Evolutionary conservation across 64 coral and sea anemone species (phyloP), one percentile per base, ranked within the genome.

Genomic region (Pocillopora verrucosa): DNA sequence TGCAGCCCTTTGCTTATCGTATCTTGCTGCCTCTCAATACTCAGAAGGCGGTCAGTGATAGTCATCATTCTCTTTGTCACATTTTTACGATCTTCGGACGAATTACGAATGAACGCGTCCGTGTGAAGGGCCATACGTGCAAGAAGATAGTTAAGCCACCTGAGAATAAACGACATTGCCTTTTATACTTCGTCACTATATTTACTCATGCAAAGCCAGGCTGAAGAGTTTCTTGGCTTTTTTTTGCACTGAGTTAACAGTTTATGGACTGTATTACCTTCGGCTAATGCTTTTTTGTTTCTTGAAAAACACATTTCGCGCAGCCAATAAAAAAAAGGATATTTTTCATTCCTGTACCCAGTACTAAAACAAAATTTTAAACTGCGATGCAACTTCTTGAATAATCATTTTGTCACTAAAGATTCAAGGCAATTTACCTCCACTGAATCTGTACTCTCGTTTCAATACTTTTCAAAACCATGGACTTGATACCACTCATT

Each of bases 391-490:
- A 45, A 45, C 41, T 45, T 45, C 41, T 45, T 45, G 2, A 45
- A 45, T 6, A 45, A 45, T 45, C 6, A 45, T 45, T 45, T 45
- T 45, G 41, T 45, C 6, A 45, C 6, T 45, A 3, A 45, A 6
- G 41, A 45, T 45, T 2, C 41, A 3, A 45, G 6, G 2, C 69
- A n/a, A 26, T 13, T 77, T 65, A 83, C 80, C 61, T 83, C 80
- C 80, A 83, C 2, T 83, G 61, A 36, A 61, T 68, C 38, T 83
- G 60, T 34, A 83, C 13, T n/a, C 80, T 61, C 14, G 34, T 16
- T 20, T 83, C 61, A 15, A 45, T 83, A 35, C 80, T 67, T 41
- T 67, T 67, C 36, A 68, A 45, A 16, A 83, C 80, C 80, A 83
- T 83, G 61, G 80, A 19, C 60, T 41, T 67, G 1, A 83, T 41